phyloP scores from a whole-genome alignment of 2,888 invertebrate species.

The Papilio elwesi region DNA sequence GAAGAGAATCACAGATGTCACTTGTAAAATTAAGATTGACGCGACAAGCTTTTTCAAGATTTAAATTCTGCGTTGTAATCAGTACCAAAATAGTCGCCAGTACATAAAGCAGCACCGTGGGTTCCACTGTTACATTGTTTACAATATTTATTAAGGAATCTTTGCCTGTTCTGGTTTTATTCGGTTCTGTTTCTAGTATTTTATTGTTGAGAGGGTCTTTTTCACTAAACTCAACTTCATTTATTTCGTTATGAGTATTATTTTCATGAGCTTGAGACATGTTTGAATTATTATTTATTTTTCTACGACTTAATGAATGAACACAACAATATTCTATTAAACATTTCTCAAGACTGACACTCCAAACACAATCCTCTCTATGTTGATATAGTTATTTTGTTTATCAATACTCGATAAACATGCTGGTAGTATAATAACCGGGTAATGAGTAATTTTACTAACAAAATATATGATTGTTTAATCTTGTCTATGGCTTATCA shows the following conservation, averaged over 20 bases:
- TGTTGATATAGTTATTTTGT: slow-evolving; percentile 5
- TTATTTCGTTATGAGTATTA: slow-evolving; percentile 38
- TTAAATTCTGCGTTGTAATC: slow-evolving; percentile 90
- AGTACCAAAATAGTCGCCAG: slow-evolving; percentile 76
- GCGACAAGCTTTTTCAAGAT: slow-evolving; percentile 92
- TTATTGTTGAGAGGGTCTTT: slow-evolving; percentile 52
- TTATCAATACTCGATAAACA: slow-evolving; percentile 18
- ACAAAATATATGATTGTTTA: background rate
- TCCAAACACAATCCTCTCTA: background rate
- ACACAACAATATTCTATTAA: background rate
- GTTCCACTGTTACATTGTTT: slow-evolving; percentile 68
- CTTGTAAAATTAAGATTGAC: slow-evolving; percentile 89
- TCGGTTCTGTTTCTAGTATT: slow-evolving; percentile 36
- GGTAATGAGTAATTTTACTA: slow-evolving; percentile 10
- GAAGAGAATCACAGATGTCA: slow-evolving; percentile 89
- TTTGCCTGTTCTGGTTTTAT: slow-evolving; percentile 48
- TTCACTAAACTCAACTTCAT: slow-evolving; percentile 50
- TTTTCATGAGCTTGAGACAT: slow-evolving; percentile 18
- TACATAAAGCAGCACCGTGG: slow-evolving; percentile 62
- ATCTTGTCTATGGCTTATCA: slow-evolving; percentile 1
- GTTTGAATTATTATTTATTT: background rate
- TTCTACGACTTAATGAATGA: background rate
- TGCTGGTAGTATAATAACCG: background rate
- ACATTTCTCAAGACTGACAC: slow-evolving; percentile 10
- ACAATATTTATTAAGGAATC: slow-evolving; percentile 51